Base-by-base conservation (phyloP, 2,113 vertebrate genomes). In the Plestiodon gilberti region DNA sequence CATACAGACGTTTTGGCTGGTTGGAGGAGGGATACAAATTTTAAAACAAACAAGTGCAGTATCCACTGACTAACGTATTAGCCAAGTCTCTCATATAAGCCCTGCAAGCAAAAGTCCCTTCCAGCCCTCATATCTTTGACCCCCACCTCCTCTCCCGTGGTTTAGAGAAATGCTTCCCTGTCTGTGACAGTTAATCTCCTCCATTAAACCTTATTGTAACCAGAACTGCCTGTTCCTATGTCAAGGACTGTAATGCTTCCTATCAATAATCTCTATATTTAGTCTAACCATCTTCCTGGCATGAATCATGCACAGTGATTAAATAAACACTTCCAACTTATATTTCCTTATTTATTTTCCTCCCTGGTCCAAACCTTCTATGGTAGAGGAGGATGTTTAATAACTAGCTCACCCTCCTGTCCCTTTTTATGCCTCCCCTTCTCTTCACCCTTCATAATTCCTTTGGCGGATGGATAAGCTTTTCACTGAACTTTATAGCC, bases 231-330 rank as follows among this genome's bases (percentile, higher is more conserved):
- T 90, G 89, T 89, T 81, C 52, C 57, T 55, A 22, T 0, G 3
- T 62, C 33, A 40, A 89, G n/a, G 18, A 65, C 40, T 77, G 33
- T 30, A 20, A 84, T 78, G 69, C 81, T 74, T 90, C 81, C 1
- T 90, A 88, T 91, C 90, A 84, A 71, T 83, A 84, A 87, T 6
- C 1, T 11, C 69, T 80, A 62, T 93, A 94, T 94, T 94, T 94
- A 94, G 91, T 90, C 89, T 93, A 81, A 79, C 38, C 40, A 64
- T 81, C 84, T 87, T 89, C 62, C 30, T 0, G 0, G 82, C 69
- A 4, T 90, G 88, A 92, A 76, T 93, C 89, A 89, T 69, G 69
- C 59, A 25, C 4, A 70, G 28, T 22, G 2, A 83, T 77, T 0
- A 0, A 38, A 85, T 92, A 94, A 95, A 91, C 90, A 94, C 83